Evolutionary conservation across 2,888 invertebrate species (phyloP), one percentile per base, ranked within the genome.

Genomic region (Orthonevra nobilis): DNA sequence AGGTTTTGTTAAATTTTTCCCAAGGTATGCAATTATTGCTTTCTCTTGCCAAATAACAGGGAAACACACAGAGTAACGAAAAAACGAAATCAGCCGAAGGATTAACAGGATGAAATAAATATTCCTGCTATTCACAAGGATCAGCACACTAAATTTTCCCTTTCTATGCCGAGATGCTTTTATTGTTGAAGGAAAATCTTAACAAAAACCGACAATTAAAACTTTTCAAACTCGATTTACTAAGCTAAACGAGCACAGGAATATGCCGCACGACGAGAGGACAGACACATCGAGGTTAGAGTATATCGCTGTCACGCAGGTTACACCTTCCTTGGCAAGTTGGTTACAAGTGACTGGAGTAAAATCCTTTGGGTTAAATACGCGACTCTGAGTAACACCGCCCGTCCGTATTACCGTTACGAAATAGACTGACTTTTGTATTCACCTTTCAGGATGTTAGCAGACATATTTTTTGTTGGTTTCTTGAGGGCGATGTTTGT

Each of bases 381-480:
- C 56, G 72, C 77, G 77, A 52, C 64, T 46, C 32, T 77, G 28
- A 60, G 34, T 36, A 63, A 63, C 68, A 56, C 73, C 82, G 77
- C 81, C 82, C 79, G 81, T 63, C 64, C 81, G 74, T 77, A 63
- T 82, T 66, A 82, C 81, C 82, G 83, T 81, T 81, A 83, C 84
- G 83, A 83, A 69, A 83, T 83, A 81, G 83, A 84, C 84, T 84
- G 84, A 84, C 82, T 84, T 82, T 79, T 79, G 74, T 79, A 83
- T 83, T 84, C 84, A 83, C 83, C 84, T 84, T 84, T 81, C 83
- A 81, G 82, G 63, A 70, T 72, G 61, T 68, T 79, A 73, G 81
- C 73, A 81, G 81, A 79, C 69, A 73, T 69, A 70, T 72, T 74
- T 70, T 79, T 72, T 61, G 68, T 61, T 74, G 69, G 68, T 81